Evolutionary conservation across 2,797 vertebrate genomes (phyloP), one percentile per base, ranked within the genome.

Genomic region (Clarias laeviceps): DNA sequence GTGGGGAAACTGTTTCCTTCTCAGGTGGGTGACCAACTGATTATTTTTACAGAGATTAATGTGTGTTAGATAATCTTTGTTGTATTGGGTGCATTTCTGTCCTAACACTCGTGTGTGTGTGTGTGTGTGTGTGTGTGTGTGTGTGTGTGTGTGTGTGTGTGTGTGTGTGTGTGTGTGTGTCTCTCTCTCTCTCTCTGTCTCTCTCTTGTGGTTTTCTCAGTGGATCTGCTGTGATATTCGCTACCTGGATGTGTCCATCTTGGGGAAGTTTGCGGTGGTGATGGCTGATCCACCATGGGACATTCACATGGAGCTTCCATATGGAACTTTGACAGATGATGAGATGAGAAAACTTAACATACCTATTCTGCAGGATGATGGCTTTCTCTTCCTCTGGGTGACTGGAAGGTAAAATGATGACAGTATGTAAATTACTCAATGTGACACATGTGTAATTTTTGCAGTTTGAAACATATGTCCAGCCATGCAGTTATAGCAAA

Each of bases 201-300:
- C n/a, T 65, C 17, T 65, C 0, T 61, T 64, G 5, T 64, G 37
- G n/a, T 12, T 66, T 27, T 50, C 37, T 45, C 87, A 95, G 95
- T 96, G 95, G 95, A 97, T 98, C 92, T 97, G 96, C 93, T 98
- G 97, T 88, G 97, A 98, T 87, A 98, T 99, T 85, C 97, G 97
- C 57, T 98, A 93, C 93, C 91, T 99, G 94, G 97, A 98, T 80
- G 96, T 97, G 87, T 96, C 97, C 90, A 97, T 98, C 91, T 92
- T 99, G 94, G 97, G 97, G 6, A 99, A 99, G 93, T 99, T 98
- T 82, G 96, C 97, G 0, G 97, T 99, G 88, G 97, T 99, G 91
- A 99, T 99, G 97, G 97, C 97, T 2, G 97, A 99, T 91, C 97
- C 97, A 0, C 97, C 97, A 1, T 99, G 97, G 97, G 97, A 99